These are phyloP conservation scores for Esox lucius DNA, from an alignment of 2,797 vertebrate genomes.

Conservation along the genomic window DNA sequence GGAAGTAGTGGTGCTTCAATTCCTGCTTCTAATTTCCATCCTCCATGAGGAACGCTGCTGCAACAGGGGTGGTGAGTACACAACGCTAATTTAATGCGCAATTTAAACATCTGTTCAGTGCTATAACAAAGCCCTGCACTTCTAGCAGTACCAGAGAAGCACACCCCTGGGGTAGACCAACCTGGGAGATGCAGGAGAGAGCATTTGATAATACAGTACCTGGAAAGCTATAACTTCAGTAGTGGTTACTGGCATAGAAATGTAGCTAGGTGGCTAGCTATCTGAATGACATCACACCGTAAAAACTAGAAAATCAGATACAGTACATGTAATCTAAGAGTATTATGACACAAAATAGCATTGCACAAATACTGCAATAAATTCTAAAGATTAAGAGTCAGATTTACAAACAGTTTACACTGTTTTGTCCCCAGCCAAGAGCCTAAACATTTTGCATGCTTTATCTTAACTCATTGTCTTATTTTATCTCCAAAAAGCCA, in stretches of 20 bases:
- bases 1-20: no score
- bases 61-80: no score
- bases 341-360: slow-evolving; percentile 10
- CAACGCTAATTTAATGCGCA: no score
- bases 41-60: no score
- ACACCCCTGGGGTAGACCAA: background rate
- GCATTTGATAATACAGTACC: slow-evolving; percentile 35
- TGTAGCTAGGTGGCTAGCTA: slow-evolving; percentile 9
- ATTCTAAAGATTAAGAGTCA: background rate
- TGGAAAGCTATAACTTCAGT: slow-evolving; percentile 28
- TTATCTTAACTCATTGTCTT: no score
- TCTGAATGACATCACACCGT: slow-evolving; percentile 30
- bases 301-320: background rate
- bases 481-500: no score
- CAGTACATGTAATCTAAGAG: slow-evolving; percentile 20
- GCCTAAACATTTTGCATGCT: no score
- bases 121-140: no score
- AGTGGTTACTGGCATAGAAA: slow-evolving; percentile 42
- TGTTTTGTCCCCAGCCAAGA: slow-evolving; percentile 9
- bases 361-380: background rate
- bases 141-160: no score
- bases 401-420: background rate
- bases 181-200: slow-evolving; percentile 59
- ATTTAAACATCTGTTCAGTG: no score
- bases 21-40: no score